Conservation (phyloP, 1,140 invertebrate species). For the Helicorthomorpha holstii region DNA sequence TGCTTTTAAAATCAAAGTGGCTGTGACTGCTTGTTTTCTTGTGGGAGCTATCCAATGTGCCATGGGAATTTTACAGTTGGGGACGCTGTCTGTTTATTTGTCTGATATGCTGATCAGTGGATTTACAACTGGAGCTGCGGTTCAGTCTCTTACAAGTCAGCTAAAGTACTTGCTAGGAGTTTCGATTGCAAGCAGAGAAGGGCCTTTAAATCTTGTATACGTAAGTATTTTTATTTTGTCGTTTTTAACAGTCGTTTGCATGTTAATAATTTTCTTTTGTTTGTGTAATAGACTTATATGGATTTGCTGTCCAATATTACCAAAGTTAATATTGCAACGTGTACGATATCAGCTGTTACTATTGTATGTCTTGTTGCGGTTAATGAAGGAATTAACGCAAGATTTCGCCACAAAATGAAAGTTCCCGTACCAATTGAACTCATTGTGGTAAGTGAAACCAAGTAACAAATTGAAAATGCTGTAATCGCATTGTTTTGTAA, state of each 20-base stretch:
- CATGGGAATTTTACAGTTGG: conserved; percentile 65
- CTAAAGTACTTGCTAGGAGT: conserved; percentile 72
- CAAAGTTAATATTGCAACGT: conserved; percentile 40
- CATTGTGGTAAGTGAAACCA: conserved; percentile 6
- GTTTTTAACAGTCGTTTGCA: not conserved
- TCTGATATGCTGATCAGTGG: conserved; percentile 79
- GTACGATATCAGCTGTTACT: conserved; percentile 4
- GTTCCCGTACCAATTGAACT: conserved; percentile 10
- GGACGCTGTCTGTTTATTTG: conserved; percentile 61
- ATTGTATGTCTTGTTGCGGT: conserved; percentile 4
- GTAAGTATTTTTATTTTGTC: conserved; percentile 15
- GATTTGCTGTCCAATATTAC: conserved; percentile 42
- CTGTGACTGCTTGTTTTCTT: conserved; percentile 5
- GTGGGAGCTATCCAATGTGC: conserved; percentile 23
- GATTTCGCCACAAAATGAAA: conserved; percentile 7
- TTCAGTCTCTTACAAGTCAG: conserved; percentile 80
- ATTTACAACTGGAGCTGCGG: conserved; percentile 76
- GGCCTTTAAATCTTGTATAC: conserved; percentile 51
- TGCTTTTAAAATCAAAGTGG: conserved; percentile 3
- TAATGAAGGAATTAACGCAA: conserved; percentile 10
- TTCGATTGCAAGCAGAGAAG: conserved; percentile 38
- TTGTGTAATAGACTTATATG: conserved; percentile 43
- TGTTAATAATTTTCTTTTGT: not conserved
- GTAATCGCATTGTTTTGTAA: not conserved
- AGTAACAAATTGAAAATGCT: not conserved